Conservation (phyloP, 1,140 invertebrate genomes). For the Teleogryllus occipitalis region DNA sequence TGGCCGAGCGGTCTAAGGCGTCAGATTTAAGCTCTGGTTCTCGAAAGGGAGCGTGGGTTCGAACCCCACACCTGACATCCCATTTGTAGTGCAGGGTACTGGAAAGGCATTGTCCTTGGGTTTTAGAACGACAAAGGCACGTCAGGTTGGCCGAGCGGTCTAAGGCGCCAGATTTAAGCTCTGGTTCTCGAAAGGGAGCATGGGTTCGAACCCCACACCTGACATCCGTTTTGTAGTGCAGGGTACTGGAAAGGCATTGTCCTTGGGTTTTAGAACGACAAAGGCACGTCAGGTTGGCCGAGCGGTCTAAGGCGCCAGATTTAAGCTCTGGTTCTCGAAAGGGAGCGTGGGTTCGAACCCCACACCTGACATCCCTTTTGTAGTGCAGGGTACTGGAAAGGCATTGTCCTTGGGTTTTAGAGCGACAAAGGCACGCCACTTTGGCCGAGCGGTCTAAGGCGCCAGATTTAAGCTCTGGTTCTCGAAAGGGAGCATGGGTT, state of each 20-base stretch:
- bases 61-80: conserved; percentile 60
- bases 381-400: neutral
- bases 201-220: conserved; percentile 67
- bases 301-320: conserved; percentile 19
- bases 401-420: too few species aligned
- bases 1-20: conserved; percentile 19
- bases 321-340: conserved; percentile 15
- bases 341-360: conserved; percentile 66
- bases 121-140: too few species aligned
- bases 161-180: conserved; percentile 18
- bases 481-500: conserved; percentile 53
- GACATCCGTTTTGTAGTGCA: too few species aligned
- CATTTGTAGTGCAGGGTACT: too few species aligned
- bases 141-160: conserved; percentile 19
- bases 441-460: conserved; percentile 19
- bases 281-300: conserved; percentile 17
- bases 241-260: conserved; percentile 39
- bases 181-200: conserved; percentile 41
- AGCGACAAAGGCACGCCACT: too few species aligned
- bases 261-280: too few species aligned
- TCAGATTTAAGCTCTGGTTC: conserved; percentile 17
- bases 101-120: too few species aligned
- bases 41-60: conserved; percentile 55
- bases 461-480: conserved; percentile 18
- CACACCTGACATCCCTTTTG: conserved; percentile 48